These are phyloP conservation scores for Mastigias papua DNA, from an alignment of 30 jellyfish, hydroid and myxozoan genomes.

Conservation along the genomic window DNA sequence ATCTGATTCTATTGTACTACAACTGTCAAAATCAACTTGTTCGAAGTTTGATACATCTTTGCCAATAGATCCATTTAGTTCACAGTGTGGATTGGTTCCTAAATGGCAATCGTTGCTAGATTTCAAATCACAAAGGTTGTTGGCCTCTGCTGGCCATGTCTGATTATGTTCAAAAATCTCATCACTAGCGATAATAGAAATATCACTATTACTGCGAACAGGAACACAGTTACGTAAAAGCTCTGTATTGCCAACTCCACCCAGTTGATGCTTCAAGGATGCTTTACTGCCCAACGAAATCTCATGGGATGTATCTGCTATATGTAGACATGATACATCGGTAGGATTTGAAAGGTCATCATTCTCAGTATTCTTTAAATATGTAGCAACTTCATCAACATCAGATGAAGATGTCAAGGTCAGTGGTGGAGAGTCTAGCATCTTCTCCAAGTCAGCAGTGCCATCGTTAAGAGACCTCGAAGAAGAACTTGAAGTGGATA, in stretches of 20 bases:
- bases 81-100: background rate
- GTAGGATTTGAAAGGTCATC: background rate
- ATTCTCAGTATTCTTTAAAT: background rate
- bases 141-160: background rate
- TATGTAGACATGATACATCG: background rate
- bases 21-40: background rate
- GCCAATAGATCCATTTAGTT: background rate
- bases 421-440: background rate
- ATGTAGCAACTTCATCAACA: background rate
- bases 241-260: background rate
- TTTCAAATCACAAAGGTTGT: background rate
- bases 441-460: background rate
- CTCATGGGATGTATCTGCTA: background rate
- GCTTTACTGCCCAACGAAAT: background rate
- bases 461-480: background rate
- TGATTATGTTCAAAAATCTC: background rate
- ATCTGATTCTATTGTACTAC: background rate
- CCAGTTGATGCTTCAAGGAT: background rate
- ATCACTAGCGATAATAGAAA: background rate
- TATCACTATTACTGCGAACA: background rate
- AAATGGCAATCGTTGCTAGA: background rate
- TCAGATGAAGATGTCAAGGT: background rate
- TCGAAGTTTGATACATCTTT: background rate
- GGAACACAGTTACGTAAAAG: background rate
- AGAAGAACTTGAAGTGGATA: background rate